Evolutionary conservation across 2,888 invertebrate genomes (phyloP), one percentile per base, ranked within the genome.

Genomic region (Drosophila nigricruria): DNA sequence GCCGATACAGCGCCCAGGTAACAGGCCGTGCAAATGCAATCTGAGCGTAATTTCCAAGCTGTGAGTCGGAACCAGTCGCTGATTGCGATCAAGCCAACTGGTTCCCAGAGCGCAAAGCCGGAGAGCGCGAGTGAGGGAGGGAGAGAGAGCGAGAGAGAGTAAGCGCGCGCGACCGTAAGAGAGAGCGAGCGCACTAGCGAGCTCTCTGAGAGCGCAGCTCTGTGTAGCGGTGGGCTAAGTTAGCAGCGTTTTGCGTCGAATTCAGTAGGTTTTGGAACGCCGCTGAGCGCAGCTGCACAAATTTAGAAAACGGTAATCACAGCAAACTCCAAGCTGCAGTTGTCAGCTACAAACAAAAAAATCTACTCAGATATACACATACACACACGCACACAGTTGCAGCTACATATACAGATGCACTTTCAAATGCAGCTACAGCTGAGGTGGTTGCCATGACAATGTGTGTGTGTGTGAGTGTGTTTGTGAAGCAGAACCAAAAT

Each of bases 221-320:
- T 50, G 42, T 57, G 42, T 45, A 59, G 50, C 74, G 45, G n/a
- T 61, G 49, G 40, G 50, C 68, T 52, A 56, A 65, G 58, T 60
- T 54, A 47, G 36, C 57, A 60, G 49, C 53, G 61, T 32, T 49
- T 70, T 58, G 59, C 57, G 50, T 63, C 56, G 59, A 77, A 87
- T 47, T 85, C 74, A 86, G 91, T 90, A 88, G 81, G 89, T 87
- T 89, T 91, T 90, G 77, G 87, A 90, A 89, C 90, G 82, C 90
- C 91, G 89, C 79, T 82, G 82, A 81, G 90, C 84, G 88, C 90
- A 90, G 91, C 87, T 81, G 89, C 81, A 81, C 62, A 79, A 65
- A 72, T 76, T 62, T 70, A 68, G 68, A 67, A 59, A 75, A 77
- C 77, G 83, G 83, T 83, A 87, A 77, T 70, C 62, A 68, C 60